Conservation (phyloP, 2,888 invertebrate genomes). For the Hipparchia sbordonii region DNA sequence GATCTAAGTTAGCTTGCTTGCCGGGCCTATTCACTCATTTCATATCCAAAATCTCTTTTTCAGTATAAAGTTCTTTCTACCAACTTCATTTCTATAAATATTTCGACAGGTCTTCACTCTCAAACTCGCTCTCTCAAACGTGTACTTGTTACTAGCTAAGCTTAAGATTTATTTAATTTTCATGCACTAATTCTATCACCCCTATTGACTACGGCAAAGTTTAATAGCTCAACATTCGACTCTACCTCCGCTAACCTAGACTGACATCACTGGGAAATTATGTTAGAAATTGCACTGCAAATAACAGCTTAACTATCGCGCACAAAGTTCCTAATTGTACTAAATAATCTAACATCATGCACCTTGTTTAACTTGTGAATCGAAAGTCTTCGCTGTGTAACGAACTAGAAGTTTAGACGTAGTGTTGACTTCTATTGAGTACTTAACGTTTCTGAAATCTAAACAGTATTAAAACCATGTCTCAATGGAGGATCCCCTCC, state of each 20-base stretch:
- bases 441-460: too few relatives aligned
- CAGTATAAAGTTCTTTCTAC: too few relatives aligned
- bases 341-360: constrained; percentile 38
- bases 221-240: constrained; percentile 24
- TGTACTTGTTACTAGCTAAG: background rate
- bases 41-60: too few relatives aligned
- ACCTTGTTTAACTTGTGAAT: constrained; percentile 30
- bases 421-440: too few relatives aligned
- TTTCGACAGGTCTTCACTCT: too few relatives aligned
- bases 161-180: constrained; percentile 9
- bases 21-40: too few relatives aligned
- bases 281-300: constrained; percentile 32
- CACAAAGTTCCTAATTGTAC: constrained; percentile 42
- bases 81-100: too few relatives aligned
- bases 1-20: too few relatives aligned
- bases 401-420: constrained; percentile 11
- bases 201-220: constrained; percentile 29
- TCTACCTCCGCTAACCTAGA: constrained; percentile 15
- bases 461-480: too few relatives aligned
- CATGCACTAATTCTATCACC: constrained; percentile 25
- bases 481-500: too few relatives aligned
- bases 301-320: constrained; percentile 37
- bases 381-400: constrained; percentile 15
- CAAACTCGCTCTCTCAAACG: too few relatives aligned
- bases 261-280: constrained; percentile 32